Evolutionary conservation across 2,888 invertebrate species (phyloP).

Genomic region (Drosophila koepferae): DNA sequence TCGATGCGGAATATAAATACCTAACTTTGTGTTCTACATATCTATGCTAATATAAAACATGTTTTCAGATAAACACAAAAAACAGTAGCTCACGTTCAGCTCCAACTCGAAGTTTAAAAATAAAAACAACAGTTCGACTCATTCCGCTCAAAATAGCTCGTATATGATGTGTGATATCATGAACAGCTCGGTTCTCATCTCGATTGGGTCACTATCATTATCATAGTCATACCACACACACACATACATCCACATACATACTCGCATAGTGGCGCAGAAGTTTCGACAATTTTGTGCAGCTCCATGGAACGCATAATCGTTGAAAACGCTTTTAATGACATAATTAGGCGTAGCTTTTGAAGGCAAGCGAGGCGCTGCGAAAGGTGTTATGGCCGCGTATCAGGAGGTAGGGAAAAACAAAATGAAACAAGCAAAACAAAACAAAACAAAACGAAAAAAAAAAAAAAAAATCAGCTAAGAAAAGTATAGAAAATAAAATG

Average conservation of each 20-base stretch:
- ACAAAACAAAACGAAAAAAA: constrained; percentile 9
- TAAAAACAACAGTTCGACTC: background rate
- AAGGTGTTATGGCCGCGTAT: constrained; percentile 41
- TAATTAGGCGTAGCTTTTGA: constrained; percentile 69
- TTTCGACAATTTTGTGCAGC: constrained; percentile 19
- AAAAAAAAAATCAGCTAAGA: constrained; percentile 18
- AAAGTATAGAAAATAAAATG: constrained; percentile 25
- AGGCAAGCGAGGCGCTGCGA: constrained; percentile 30
- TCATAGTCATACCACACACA: constrained; percentile 1
- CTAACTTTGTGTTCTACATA: background rate
- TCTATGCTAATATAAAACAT: background rate
- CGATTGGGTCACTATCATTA: constrained; percentile 16
- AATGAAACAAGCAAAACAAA: background rate
- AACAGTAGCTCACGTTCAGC: background rate
- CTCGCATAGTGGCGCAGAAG: background rate
- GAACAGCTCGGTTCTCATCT: background rate
- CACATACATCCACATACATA: background rate
- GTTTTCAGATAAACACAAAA: too few species aligned
- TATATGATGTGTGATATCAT: constrained; percentile 6
- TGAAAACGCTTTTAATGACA: constrained; percentile 68
- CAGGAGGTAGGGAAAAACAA: background rate
- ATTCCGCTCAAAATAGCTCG: background rate
- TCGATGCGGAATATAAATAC: background rate
- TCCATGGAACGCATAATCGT: constrained; percentile 52
- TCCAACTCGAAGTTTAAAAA: background rate